Base-by-base conservation (phyloP, 2,888 invertebrate genomes). In the Sericinus montela region DNA sequence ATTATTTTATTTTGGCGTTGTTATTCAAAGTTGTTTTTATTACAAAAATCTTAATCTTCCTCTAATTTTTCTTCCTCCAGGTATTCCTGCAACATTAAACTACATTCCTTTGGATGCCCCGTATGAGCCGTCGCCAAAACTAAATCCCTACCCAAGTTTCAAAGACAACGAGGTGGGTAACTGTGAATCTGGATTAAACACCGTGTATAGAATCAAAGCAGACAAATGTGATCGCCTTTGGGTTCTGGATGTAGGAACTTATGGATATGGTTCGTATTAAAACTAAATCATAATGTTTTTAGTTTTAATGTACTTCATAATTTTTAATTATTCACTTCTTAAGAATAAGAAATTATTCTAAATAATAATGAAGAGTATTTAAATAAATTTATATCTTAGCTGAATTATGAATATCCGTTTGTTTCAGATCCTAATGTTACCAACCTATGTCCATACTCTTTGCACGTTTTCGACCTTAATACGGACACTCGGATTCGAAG, bases 241-340 rank as follows among this genome's bases (percentile, higher is more conserved):
- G 96, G 94, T 95, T 0, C 75, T 96, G 45, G 96, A 96, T 65
- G 94, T 94, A 11, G 96, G 96, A 47, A 95, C 95, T 35, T 92
- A 94, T 62, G 95, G 95, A 51, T 95, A 95, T 58, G 95, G 92
- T 87, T 63, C 65, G 75, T 55, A 10, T 41, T n/a, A n/a, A n/a
- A n/a, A n/a, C n/a, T n/a, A n/a, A n/a, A n/a, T n/a, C n/a, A n/a
- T n/a, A n/a, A n/a, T n/a, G n/a, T n/a, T 16, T n/a, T 14, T 8
- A 19, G 13, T 25, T 44, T 28, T 36, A 35, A 41, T 25, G 5
- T 5, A 32, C 6, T n/a, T 6, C n/a, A 11, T 32, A 9, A 2
- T 10, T 15, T n/a, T 39, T 43, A 44, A 25, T 13, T 36, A 32
- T 11, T 30, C 11, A 32, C 5, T 11, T n/a, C n/a, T n/a, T n/a